Evolutionary conservation across 2,113 vertebrate genomes (phyloP).

Genomic region (Callionymus lyra): DNA sequence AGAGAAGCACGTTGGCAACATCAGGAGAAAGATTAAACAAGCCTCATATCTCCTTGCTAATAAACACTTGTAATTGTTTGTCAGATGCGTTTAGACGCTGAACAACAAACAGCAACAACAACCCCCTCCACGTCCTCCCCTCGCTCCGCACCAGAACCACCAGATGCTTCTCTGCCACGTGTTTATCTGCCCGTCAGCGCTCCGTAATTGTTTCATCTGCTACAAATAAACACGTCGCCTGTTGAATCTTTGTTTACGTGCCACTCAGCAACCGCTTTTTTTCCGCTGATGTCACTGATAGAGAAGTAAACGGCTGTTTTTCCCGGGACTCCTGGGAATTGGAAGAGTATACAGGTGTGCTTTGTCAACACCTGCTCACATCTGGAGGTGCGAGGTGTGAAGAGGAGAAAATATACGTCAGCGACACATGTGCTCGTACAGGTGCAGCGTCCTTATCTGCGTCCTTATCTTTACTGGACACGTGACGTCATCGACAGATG

Average conservation of each 20-base stretch:
- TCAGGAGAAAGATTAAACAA: slow-evolving; percentile 28
- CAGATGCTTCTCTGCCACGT: slow-evolving; percentile 39
- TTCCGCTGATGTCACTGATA: background rate
- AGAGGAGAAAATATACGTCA: too few species aligned
- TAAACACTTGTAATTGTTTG: slow-evolving; percentile 17
- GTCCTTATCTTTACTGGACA: too few species aligned
- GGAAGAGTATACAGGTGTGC: slow-evolving; percentile 55
- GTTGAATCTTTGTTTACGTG: slow-evolving; percentile 57
- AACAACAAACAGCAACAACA: slow-evolving; percentile 10
- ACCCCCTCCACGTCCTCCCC: background rate
- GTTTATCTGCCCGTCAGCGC: slow-evolving; percentile 51
- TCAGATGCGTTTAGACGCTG: slow-evolving; percentile 20
- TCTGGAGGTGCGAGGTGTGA: background rate
- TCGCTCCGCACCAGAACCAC: too few species aligned
- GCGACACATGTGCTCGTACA: too few species aligned
- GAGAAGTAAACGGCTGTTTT: too few species aligned
- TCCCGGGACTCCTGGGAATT: slow-evolving; percentile 25
- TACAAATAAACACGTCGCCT: slow-evolving; percentile 49
- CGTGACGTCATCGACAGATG: too few species aligned
- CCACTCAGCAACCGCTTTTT: slow-evolving; percentile 18
- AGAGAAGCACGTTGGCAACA: slow-evolving; percentile 11
- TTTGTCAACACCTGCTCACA: slow-evolving; percentile 40
- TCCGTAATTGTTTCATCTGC: slow-evolving; percentile 49
- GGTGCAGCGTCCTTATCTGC: too few species aligned
- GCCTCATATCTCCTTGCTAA: slow-evolving; percentile 12